Base-by-base conservation (phyloP, 2,797 vertebrate genomes). In the Enteromius mattozi region DNA sequence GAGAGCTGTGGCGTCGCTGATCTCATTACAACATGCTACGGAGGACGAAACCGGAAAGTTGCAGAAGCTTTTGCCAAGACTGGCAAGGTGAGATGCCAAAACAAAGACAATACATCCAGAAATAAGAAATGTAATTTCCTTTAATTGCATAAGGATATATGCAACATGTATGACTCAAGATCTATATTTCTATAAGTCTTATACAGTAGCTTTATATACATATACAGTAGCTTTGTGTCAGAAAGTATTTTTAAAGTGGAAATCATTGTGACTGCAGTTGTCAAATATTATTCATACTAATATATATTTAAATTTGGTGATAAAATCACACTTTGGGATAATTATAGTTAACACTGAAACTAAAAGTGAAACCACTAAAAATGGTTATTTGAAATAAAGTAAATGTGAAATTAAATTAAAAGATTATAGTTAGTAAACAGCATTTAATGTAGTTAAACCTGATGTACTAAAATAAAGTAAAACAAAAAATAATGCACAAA, bases 1-100 rank as follows among this genome's bases (percentile, higher is more conserved):
- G 96, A 99, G 93, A 99, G 98, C 94, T 99, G 98, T 0, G 98
- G 98, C 0, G 90, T 99, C 0, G 98, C 98, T 0, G 98, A 99
- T 89, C 97, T 99, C 90, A 99, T 99, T 91, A 98, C 98, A 0
- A 99, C 97, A 72, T 99, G 98, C 92, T 99, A 99, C 0, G 97
- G 97, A 0, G 98, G 98, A 49, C 96, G 97, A 84, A 99, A 99
- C 92, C 97, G 97, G 65, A 97, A 94, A 83, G 96, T 99, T 8
- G 97, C 97, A 0, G 97, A 99, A 88, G 97, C 97, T 13, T 99
- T 99, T n/a, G 96, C 92, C 69, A 96, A 92, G 85, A 98, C 97
- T 0, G 97, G 97, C 84, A 95, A 94, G 92, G 95, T 95, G 66
- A 91, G 90, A 30, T 4, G 10, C 6, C 27, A 30, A 17, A 63